phyloP scores from a whole-genome alignment of 2,888 invertebrate species.

The Dynastes maya region DNA sequence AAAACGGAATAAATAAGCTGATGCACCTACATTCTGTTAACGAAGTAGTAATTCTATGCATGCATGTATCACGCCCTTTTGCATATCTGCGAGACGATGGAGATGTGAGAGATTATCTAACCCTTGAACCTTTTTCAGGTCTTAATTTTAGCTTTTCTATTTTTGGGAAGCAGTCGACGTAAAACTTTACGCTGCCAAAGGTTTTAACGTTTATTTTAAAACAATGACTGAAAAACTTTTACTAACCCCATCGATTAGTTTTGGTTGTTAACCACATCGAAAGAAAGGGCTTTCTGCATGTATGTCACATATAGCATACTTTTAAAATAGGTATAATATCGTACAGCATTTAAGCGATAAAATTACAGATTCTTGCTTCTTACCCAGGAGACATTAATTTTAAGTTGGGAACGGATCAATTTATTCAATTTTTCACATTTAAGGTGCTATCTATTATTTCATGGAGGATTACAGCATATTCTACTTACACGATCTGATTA shows the following conservation, averaged over 20 bases:
- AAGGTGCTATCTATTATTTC: too few relatives aligned
- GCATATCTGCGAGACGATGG: neutral
- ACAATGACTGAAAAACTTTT: neutral
- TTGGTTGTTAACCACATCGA: too few relatives aligned
- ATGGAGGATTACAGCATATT: too few relatives aligned
- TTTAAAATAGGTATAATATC: too few relatives aligned
- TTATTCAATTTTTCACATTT: neutral
- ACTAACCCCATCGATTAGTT: neutral
- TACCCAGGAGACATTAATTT: neutral
- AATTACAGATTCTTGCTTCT: too few relatives aligned
- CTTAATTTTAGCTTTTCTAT: conserved; percentile 41
- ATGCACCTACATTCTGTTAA: conserved; percentile 7
- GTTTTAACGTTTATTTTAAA: conserved; percentile 4
- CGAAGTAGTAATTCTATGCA: neutral
- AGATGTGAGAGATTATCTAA: neutral
- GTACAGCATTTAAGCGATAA: too few relatives aligned
- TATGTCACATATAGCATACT: too few relatives aligned
- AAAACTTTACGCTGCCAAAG: neutral
- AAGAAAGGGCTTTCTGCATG: too few relatives aligned
- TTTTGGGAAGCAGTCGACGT: conserved; percentile 15
- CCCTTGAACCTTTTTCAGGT: conserved; percentile 23
- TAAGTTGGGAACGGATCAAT: neutral
- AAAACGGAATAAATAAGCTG: conserved; percentile 12
- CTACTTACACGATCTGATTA: neutral
- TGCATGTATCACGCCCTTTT: conserved; percentile 1